These are phyloP conservation scores for Setophaga petechia DNA, from an alignment of 2,113 vertebrate species.

Conservation along the genomic window DNA sequence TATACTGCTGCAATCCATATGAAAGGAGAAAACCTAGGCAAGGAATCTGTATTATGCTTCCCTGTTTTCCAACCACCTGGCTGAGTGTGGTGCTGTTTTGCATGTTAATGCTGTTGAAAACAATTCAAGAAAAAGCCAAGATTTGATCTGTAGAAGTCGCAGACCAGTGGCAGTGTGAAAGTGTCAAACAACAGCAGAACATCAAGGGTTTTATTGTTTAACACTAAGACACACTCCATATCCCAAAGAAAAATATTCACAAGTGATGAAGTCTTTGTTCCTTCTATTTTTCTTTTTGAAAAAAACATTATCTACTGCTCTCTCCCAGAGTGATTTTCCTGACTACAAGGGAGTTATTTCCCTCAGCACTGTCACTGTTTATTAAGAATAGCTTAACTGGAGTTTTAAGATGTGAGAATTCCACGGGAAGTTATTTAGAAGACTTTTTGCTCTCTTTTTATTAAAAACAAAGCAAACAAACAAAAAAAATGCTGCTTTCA, in stretches of 20 bases:
- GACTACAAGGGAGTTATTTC: not conserved
- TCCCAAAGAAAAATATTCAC: not conserved
- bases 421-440: not conserved
- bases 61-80: not conserved
- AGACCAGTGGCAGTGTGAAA: not conserved
- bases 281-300: not conserved
- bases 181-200: not conserved
- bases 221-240: not conserved
- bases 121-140: not conserved
- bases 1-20: not conserved
- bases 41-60: not conserved
- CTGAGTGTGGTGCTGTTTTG: not conserved
- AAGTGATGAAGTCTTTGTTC: not conserved
- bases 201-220: not conserved
- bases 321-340: not conserved
- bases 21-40: not conserved
- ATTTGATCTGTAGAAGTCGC: not conserved
- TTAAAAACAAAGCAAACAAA: not conserved
- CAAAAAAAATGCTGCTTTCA: not conserved
- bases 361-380: not conserved
- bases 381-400: rapidly evolving
- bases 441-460: not conserved
- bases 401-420: not conserved
- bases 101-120: not conserved
- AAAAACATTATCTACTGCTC: not conserved